Base-by-base conservation (phyloP, 2,888 invertebrate genomes). In the Papilio protenor region DNA sequence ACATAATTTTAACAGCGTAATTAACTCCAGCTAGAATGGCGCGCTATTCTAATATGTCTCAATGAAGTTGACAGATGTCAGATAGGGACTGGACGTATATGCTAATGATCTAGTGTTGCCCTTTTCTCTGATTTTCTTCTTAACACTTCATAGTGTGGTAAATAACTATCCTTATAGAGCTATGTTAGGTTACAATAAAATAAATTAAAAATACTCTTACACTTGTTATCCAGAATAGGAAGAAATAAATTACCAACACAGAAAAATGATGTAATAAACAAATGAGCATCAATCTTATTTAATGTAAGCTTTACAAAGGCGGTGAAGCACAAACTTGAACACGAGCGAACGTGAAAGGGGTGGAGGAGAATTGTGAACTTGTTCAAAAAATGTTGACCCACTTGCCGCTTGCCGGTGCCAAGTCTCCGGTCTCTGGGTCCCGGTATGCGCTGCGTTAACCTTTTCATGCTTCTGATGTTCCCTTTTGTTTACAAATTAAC, bases 341-440 rank as follows among this genome's bases (percentile, higher is more conserved):
- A 70, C 77, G 73, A 59, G 47, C 74, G 69, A 23, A 73, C 47
- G 33, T 77, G 69, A 57, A 76, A 77, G 74, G 74, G 59, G 69
- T 74, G 59, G 59, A 27, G 47, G 45, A 47, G 76, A 59, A 33
- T 47, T 57, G 57, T 59, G 71, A 47, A 57, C 70, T 71, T 77
- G 57, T 77, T 77, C 57, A 69, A 77, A 77, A 66, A 77, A 77
- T 77, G 77, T 74, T 77, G 77, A 77, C 77, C 77, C 70, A 74
- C 57, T 77, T 77, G 77, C 52, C 33, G 59, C 59, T 12, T 59
- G 55, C 59, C 59, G 12, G 59, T n/a, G 27, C 27, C 27, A 27
- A 14, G 23, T 23, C 21, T 61, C 61, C 61, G 45, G 33, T 69
- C 57, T 45, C 10, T 45, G 18, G 45, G 66, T 52, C 45, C 40